Percentiles rank a stretch among this genome's conserved stretches.
phyloP scores from a whole-genome alignment of 2,888 invertebrate genomes.

The Archips xylosteana region DNA sequence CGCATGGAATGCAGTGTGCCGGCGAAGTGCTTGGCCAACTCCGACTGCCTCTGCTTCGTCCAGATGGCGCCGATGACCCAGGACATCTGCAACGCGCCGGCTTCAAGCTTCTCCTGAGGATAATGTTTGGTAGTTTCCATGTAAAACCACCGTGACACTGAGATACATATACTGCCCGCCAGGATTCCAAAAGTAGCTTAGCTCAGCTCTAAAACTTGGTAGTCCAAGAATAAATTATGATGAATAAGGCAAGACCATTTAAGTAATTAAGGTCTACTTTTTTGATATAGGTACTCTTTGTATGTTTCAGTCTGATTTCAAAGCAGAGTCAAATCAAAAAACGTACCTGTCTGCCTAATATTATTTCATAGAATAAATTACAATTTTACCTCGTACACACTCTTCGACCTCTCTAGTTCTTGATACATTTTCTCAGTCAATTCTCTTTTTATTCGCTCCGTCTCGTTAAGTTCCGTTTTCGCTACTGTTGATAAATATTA shows the following conservation, averaged over 20 bases:
- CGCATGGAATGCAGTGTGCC: constrained; percentile 86
- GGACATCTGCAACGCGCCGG: constrained; percentile 87
- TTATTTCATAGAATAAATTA: background rate
- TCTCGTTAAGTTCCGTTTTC: constrained; percentile 47
- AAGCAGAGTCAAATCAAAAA: too few species aligned
- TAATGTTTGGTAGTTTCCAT: background rate
- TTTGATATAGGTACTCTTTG: too few species aligned
- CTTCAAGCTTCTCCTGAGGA: constrained; percentile 81
- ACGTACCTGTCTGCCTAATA: background rate
- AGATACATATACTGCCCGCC: too few species aligned
- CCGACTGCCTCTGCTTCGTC: constrained; percentile 86
- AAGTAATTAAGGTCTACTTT: too few species aligned
- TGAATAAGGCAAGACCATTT: too few species aligned
- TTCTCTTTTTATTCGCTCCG: constrained; percentile 57
- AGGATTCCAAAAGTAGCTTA: too few species aligned
- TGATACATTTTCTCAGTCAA: constrained; percentile 73
- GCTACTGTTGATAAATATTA: constrained; percentile 4
- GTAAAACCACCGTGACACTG: too few species aligned
- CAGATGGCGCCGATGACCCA: constrained; percentile 89
- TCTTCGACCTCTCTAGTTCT: constrained; percentile 85
- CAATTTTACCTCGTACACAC: constrained; percentile 82
- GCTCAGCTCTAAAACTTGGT: too few species aligned
- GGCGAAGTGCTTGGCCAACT: constrained; percentile 86
- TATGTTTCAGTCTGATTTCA: too few species aligned
- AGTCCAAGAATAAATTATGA: too few species aligned